These are phyloP conservation scores for Semicossyphus pulcher DNA, from an alignment of 2,113 vertebrate genomes.

Conservation along the genomic window DNA sequence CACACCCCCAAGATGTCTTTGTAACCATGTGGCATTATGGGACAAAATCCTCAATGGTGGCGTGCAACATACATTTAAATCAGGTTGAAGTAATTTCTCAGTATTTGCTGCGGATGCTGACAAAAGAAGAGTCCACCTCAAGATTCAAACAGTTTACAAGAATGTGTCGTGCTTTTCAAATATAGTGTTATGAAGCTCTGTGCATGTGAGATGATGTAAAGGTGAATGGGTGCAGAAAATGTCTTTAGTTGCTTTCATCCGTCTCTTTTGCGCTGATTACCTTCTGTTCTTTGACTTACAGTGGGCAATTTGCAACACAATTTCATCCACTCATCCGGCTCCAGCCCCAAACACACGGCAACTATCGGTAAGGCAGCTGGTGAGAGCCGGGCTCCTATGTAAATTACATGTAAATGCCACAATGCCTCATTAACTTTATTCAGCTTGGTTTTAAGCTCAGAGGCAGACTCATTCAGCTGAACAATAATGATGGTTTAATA, in stretches of 20 bases:
- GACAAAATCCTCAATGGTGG: background rate
- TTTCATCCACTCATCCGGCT: conserved; percentile 88
- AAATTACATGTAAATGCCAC: conserved; percentile 51
- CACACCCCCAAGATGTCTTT: conserved; percentile 11
- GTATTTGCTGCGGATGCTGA: background rate
- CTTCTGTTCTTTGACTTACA: conserved; percentile 79
- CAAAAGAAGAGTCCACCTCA: background rate
- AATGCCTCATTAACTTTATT: conserved; percentile 66
- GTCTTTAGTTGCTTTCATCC: background rate
- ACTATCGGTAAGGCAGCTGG: conserved; percentile 86
- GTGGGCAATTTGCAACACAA: conserved; percentile 92
- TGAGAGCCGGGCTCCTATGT: conserved; percentile 46
- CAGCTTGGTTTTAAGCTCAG: conserved; percentile 53
- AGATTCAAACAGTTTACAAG: background rate
- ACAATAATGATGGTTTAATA: conserved; percentile 66
- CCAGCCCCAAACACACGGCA: conserved; percentile 89
- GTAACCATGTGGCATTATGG: background rate
- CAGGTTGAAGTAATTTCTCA: background rate
- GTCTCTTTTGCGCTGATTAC: conserved; percentile 61
- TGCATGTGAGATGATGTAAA: conserved; percentile 4
- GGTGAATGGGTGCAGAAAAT: background rate
- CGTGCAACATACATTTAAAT: conserved; percentile 23
- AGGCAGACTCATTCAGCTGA: conserved; percentile 51
- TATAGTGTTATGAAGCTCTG: background rate
- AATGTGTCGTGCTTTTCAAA: conserved; percentile 15